Base-by-base conservation (phyloP, 2,888 invertebrate genomes). In the Cephus nigrinus region DNA sequence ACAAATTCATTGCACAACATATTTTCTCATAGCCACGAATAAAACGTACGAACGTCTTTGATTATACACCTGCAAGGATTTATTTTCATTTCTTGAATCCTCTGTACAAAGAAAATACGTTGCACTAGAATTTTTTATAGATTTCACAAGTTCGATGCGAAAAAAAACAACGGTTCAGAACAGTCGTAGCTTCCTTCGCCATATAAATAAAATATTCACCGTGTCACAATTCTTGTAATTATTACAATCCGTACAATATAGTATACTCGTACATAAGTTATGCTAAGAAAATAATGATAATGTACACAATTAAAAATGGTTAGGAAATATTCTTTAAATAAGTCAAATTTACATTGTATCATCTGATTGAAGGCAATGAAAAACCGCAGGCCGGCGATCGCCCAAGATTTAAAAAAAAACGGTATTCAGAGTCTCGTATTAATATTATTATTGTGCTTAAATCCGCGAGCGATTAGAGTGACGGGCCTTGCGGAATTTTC, bases 221-320 rank as follows among this genome's bases (percentile, higher is more conserved):
- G 80, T 86, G 86, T 85, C 82, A 80, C 84, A 82, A 15, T 82
- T 84, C 79, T 83, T 84, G 84, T 81, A 85, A 84, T 85, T 83
- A 84, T 87, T 88, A 87, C 84, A 88, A 88, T 87, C 55, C 83
- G 86, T 86, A 84, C 87, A 80, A 81, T 82, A 81, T 82, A 79
- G 80, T 82, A 74, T 81, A 83, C 82, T 84, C 85, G 82, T 89
- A 89, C 84, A 87, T 72, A 75, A 32, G 71, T 78, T 69, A 88
- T 78, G 84, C 88, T 88, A 87, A 87, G 86, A 86, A 90, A 89
- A 89, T 90, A 87, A 90, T 89, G 85, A 89, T 90, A 89, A 88
- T 89, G 89, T 91, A 91, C 90, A 91, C 88, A 91, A 91, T 90
- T 82, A 89, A 89, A 88, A 88, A 83, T 86, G 81, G 87, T 90